Evolutionary conservation across 2,797 vertebrate species (phyloP).

Genomic region (Phrynocephalus vlangalii): DNA sequence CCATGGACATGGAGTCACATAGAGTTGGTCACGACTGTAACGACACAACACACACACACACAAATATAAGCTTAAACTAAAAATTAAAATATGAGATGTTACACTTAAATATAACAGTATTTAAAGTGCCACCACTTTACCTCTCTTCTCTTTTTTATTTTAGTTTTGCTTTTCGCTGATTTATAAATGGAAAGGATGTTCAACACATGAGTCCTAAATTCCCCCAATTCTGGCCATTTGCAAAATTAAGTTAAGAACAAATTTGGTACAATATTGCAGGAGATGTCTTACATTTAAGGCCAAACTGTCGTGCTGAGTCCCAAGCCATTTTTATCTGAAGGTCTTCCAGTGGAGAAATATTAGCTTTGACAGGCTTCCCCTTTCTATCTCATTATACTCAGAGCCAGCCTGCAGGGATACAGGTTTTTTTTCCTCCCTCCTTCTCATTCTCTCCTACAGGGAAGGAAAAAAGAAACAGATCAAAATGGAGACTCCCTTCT

Average conservation of each 20-base stretch:
- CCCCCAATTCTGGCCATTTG: not conserved
- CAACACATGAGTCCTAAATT: not conserved
- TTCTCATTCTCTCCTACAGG: conserved; percentile 37
- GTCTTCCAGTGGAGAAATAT: conserved; percentile 31
- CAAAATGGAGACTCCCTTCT: conserved; percentile 43
- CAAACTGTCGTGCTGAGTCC: conserved; percentile 20
- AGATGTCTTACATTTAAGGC: conserved; percentile 23
- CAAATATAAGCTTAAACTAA: too few species aligned
- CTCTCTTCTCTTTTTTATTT: too few species aligned
- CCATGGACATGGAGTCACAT: too few species aligned
- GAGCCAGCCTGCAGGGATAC: conserved; percentile 44
- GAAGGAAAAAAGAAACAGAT: conserved; percentile 48
- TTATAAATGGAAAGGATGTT: not conserved
- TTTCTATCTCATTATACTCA: conserved; percentile 61
- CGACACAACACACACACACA: too few species aligned
- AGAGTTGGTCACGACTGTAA: too few species aligned
- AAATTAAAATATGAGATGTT: too few species aligned
- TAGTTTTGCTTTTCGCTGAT: not conserved
- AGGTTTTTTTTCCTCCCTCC: not conserved
- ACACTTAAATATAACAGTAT: too few species aligned
- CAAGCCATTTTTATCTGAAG: conserved; percentile 50
- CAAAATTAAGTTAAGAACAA: conserved; percentile 7
- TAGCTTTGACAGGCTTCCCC: conserved; percentile 56
- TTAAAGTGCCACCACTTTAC: too few species aligned
- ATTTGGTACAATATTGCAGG: conserved; percentile 31